Base-by-base conservation (phyloP, 2,888 invertebrate genomes). In the Volucella inanis region DNA sequence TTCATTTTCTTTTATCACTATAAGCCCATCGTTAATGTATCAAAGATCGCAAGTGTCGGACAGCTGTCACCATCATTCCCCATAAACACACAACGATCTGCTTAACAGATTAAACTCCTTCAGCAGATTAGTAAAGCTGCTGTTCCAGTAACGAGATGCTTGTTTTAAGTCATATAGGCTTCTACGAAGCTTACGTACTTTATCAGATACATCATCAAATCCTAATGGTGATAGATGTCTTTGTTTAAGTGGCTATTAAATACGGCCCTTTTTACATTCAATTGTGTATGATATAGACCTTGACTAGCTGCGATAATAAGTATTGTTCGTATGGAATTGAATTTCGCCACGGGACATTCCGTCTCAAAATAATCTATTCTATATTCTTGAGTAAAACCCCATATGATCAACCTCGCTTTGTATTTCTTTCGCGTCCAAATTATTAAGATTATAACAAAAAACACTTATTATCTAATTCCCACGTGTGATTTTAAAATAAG, bases 351-450 rank as follows among this genome's bases (percentile, higher is more conserved):
- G 11, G 89, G 89, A 61, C 90, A 88, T 72, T 89, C 90, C 1
- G 89, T 89, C 65, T 90, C 88, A 43, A 88, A 67, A 75, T 89
- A 90, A 77, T 90, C 89, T n/a, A 88, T 71, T 9, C 88, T 89
- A 61, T 81, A 86, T 80, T 88, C 80, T 64, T 90, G n/a, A n/a
- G n/a, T n/a, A n/a, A n/a, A n/a, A n/a, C n/a, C n/a, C n/a, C n/a
- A n/a, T n/a, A n/a, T n/a, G 89, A 2, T 78, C 77, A 77, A 87
- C n/a, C 90, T 71, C 11, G 90, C 89, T 70, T 89, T 89, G 50
- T 87, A 88, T 50, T 84, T 76, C 83, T 78, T 61, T 87, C 8
- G 57, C 52, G n/a, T 76, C 68, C 31, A 65, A 22, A 11, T 65
- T 65, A 72, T 89, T 89, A 0, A 87, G 64, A 70, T 88, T 89